Evolutionary conservation across 2,888 invertebrate species (phyloP).

Genomic region (Malthinus flaveolus): DNA sequence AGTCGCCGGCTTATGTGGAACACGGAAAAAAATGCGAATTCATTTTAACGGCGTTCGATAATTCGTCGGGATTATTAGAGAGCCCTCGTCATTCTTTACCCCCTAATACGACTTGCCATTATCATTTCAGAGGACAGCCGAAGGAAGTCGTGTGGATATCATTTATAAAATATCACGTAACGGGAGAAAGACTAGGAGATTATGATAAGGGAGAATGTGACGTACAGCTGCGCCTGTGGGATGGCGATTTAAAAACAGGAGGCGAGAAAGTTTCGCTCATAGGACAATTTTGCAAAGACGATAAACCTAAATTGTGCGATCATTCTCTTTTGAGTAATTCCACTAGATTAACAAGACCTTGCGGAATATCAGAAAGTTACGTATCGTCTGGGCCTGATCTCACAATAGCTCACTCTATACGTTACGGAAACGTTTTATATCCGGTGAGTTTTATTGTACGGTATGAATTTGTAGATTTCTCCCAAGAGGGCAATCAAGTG

Average conservation of each 20-base stretch:
- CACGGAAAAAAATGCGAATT: slow-evolving; percentile 77
- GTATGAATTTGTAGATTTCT: slow-evolving; percentile 81
- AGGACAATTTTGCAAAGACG: slow-evolving; percentile 77
- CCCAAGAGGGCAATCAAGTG: slow-evolving; percentile 67
- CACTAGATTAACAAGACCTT: slow-evolving; percentile 72
- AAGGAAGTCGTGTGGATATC: slow-evolving; percentile 83
- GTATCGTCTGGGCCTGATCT: slow-evolving; percentile 75
- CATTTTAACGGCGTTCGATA: slow-evolving; percentile 73
- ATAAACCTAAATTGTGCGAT: slow-evolving; percentile 74
- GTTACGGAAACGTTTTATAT: slow-evolving; percentile 78
- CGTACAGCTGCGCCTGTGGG: slow-evolving; percentile 75
- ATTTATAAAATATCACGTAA: slow-evolving; percentile 80
- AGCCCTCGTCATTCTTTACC: slow-evolving; percentile 79
- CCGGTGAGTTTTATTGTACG: slow-evolving; percentile 77
- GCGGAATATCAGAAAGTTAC: slow-evolving; percentile 74
- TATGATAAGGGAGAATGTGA: slow-evolving; percentile 74
- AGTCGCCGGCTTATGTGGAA: slow-evolving; percentile 74
- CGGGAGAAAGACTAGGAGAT: slow-evolving; percentile 62
- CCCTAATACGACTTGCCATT: slow-evolving; percentile 80
- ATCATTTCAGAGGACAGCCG: slow-evolving; percentile 74
- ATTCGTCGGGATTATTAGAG: slow-evolving; percentile 71
- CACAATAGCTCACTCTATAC: slow-evolving; percentile 74
- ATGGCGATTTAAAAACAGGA: slow-evolving; percentile 61
- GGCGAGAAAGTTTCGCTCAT: slow-evolving; percentile 58
- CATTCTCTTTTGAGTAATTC: slow-evolving; percentile 74